Evolutionary conservation across 1,140 invertebrate genomes (phyloP).

Genomic region (Macrobrachium rosenbergii): DNA sequence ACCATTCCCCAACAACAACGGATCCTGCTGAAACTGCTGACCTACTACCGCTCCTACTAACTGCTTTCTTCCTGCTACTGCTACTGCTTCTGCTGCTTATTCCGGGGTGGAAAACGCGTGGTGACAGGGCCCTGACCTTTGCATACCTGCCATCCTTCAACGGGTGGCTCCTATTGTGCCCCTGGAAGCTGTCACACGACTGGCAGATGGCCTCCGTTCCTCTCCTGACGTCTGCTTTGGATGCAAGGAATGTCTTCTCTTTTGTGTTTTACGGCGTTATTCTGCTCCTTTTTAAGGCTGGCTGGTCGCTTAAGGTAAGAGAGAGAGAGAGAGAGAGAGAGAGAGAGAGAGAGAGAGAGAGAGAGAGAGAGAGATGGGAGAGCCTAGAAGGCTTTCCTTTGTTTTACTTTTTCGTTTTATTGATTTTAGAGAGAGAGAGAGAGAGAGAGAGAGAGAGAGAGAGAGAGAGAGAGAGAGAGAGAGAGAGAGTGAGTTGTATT

Average conservation of each 20-base stretch:
- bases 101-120: background rate
- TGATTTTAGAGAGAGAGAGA: no score
- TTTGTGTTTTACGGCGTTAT: slow-evolving; percentile 78
- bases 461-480: no score
- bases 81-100: slow-evolving; percentile 71
- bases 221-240: slow-evolving; percentile 79
- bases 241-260: slow-evolving; percentile 82
- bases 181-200: slow-evolving; percentile 89
- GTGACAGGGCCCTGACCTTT: slow-evolving; percentile 80
- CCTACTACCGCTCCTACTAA: no score
- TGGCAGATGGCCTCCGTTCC: slow-evolving; percentile 97
- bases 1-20: no score
- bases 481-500: no score
- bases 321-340: background rate
- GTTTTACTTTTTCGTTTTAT: no score
- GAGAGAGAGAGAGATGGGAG: no score
- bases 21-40: no score
- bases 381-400: no score
- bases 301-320: slow-evolving; percentile 39
- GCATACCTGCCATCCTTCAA: slow-evolving; percentile 90
- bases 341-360: background rate
- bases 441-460: no score
- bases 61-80: slow-evolving; percentile 76
- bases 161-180: slow-evolving; percentile 84
- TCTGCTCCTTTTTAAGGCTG: slow-evolving; percentile 64